phyloP scores from a whole-genome alignment of 2,888 invertebrate genomes.

The Hanleya hanleyi region DNA sequence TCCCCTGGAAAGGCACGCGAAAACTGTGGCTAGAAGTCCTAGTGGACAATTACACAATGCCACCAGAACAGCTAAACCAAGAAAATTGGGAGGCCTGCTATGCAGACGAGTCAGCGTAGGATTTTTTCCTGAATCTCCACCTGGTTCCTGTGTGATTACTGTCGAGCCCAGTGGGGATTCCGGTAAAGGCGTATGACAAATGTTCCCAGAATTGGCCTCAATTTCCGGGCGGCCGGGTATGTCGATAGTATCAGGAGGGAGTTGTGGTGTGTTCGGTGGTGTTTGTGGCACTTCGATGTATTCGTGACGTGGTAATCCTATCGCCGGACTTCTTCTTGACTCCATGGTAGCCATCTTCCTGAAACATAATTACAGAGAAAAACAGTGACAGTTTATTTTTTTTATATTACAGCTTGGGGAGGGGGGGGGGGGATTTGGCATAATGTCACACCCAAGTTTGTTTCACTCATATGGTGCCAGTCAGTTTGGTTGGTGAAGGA shows the following conservation, averaged over 20 bases:
- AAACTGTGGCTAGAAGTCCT: background rate
- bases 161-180: background rate
- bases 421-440: too few species aligned
- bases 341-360: too few species aligned
- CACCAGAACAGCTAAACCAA: background rate
- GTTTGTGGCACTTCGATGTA: background rate
- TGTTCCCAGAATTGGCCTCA: background rate
- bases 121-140: background rate
- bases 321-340: too few species aligned
- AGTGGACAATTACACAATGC: slow-evolving; percentile 9
- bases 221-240: too few species aligned
- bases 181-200: background rate
- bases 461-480: too few species aligned
- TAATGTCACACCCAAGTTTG: too few species aligned
- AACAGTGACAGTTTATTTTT: too few species aligned
- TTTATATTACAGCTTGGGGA: too few species aligned
- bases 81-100: background rate
- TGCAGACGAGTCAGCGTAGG: background rate
- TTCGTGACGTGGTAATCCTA: too few species aligned
- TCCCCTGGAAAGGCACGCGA: background rate
- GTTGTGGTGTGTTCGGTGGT: background rate
- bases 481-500: too few species aligned
- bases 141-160: background rate
- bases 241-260: background rate
- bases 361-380: too few species aligned